These are phyloP conservation scores for Platycnemis pennipes DNA, from an alignment of 2,888 invertebrate species.

Conservation along the genomic window DNA sequence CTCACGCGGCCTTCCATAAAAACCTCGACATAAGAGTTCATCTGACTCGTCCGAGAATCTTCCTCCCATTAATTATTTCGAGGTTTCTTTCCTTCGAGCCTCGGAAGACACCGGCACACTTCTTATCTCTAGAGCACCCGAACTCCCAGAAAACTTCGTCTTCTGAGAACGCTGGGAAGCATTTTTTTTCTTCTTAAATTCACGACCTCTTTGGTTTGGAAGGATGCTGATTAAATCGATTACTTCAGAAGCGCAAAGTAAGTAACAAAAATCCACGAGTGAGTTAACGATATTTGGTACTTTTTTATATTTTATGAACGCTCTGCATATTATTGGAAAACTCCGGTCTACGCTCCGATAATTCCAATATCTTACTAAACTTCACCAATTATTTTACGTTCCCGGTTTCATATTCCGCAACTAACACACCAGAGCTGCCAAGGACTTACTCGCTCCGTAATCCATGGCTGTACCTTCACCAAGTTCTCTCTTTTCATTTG, in stretches of 20 bases:
- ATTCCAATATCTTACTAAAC: background rate
- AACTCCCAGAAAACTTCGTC: constrained; percentile 4
- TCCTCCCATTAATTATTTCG: constrained; percentile 19
- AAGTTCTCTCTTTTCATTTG: no score
- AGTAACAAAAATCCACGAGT: background rate
- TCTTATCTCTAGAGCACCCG: background rate
- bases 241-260: background rate
- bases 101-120: background rate
- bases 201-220: background rate
- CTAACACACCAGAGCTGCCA: no score
- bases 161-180: background rate
- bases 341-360: background rate
- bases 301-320: background rate
- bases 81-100: background rate
- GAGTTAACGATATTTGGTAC: background rate
- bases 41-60: background rate
- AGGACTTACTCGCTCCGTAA: background rate
- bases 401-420: background rate
- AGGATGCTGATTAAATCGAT: constrained; percentile 35
- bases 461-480: no score
- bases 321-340: background rate
- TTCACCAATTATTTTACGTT: background rate
- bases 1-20: background rate
- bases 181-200: background rate
- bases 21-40: background rate